phyloP scores from a whole-genome alignment of 2,888 invertebrate genomes.

The Netelia inedita region DNA sequence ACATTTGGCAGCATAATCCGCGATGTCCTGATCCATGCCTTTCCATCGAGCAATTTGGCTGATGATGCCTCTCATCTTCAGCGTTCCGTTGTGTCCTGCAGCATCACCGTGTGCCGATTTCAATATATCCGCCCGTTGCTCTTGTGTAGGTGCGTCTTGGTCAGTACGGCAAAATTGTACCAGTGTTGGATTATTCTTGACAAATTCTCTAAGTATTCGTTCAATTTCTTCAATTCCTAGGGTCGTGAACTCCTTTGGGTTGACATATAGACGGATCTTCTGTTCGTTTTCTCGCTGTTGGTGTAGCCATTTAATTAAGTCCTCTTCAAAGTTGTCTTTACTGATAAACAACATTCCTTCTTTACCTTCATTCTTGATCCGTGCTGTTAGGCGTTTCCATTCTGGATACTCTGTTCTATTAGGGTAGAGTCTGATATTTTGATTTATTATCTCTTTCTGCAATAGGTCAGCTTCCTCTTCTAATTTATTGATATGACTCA shows the following conservation, averaged over 20 bases:
- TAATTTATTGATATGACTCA: constrained; percentile 15
- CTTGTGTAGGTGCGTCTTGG: constrained; percentile 10
- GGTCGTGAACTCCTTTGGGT: constrained; percentile 30
- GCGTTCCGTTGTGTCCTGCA: constrained; percentile 37
- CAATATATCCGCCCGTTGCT: constrained; percentile 27
- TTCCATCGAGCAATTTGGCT: constrained; percentile 36
- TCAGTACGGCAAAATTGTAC: constrained; percentile 36
- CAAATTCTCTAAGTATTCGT: constrained; percentile 20
- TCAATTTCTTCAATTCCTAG: constrained; percentile 13
- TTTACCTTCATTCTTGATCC: constrained; percentile 4
- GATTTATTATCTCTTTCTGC: constrained; percentile 5
- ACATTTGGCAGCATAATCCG: constrained; percentile 33
- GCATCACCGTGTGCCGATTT: constrained; percentile 30
- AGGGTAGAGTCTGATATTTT: constrained; percentile 17
- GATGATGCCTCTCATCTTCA: constrained; percentile 32
- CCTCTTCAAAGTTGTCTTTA: constrained; percentile 15
- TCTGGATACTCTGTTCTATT: constrained; percentile 29
- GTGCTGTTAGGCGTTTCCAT: constrained; percentile 35
- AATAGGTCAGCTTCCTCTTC: constrained; percentile 13
- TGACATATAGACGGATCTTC: constrained; percentile 39
- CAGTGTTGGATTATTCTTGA: constrained; percentile 1
- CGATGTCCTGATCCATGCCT: constrained; percentile 43
- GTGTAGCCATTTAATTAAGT: constrained; percentile 16
- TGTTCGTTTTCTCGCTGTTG: constrained; percentile 14
- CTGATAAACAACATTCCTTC: constrained; percentile 19